Evolutionary conservation across 2,113 vertebrate species (phyloP).

Genomic region (Pandion haliaetus): DNA sequence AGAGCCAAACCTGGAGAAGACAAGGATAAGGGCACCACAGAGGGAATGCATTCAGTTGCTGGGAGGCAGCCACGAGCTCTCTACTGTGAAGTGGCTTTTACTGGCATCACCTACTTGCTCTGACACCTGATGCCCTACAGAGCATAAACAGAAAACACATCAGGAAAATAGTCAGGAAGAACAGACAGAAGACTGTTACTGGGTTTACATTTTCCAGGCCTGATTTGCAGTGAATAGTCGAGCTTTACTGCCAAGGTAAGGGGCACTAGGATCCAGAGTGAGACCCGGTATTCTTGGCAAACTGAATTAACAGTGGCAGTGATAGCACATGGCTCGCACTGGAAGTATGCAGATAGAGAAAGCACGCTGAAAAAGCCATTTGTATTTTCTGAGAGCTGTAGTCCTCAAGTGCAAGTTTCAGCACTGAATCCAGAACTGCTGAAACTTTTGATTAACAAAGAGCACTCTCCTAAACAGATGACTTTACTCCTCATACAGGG

Average conservation of each 20-base stretch:
- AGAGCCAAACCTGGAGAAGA: conserved; percentile 1
- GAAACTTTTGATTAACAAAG: background rate
- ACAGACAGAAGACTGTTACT: conserved; percentile 39
- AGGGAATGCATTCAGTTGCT: conserved; percentile 15
- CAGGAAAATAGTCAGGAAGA: conserved; percentile 1
- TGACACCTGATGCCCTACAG: conserved; percentile 36
- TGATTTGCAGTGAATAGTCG: background rate
- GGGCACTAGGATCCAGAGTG: background rate
- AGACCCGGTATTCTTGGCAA: background rate
- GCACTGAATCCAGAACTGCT: background rate
- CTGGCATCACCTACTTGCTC: conserved; percentile 39
- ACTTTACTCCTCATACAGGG: background rate
- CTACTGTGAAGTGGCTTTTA: conserved; percentile 45
- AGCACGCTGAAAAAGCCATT: background rate
- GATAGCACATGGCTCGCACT: background rate
- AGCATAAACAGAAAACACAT: conserved; percentile 37
- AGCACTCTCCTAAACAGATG: background rate
- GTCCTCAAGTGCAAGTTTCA: background rate
- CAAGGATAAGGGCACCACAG: conserved; percentile 50
- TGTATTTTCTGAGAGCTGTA: background rate
- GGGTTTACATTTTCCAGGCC: conserved; percentile 41
- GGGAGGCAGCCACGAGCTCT: conserved; percentile 30
- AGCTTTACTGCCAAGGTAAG: background rate
- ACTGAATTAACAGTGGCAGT: background rate
- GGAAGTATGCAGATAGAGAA: background rate